Evolutionary conservation across 1,140 invertebrate species (phyloP).

Genomic region (Drosophila orena): DNA sequence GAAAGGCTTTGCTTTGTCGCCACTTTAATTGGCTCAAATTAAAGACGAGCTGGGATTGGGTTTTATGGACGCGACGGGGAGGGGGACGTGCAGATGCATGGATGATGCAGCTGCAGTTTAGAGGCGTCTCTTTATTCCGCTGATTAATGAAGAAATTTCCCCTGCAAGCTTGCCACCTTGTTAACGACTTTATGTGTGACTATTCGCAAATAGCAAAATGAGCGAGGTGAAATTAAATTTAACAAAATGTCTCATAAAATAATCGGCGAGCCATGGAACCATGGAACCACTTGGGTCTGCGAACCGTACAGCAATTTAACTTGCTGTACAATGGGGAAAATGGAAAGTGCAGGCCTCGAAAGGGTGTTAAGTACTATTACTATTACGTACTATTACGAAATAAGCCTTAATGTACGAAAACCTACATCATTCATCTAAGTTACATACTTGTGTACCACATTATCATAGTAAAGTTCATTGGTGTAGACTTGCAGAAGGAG

Average conservation of each 20-base stretch:
- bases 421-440: no score
- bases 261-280: slow-evolving; percentile 18
- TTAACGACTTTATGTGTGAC: slow-evolving; percentile 50
- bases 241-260: slow-evolving; percentile 61
- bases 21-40: slow-evolving; percentile 61
- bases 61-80: neutral
- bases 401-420: no score
- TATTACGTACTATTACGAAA: neutral
- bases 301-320: neutral
- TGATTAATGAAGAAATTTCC: slow-evolving; percentile 71
- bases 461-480: no score
- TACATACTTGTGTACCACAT: no score
- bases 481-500: no score
- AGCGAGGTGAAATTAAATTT: slow-evolving; percentile 54
- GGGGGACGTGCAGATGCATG: neutral
- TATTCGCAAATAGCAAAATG: slow-evolving; percentile 26
- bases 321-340: slow-evolving; percentile 3
- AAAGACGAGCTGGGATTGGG: slow-evolving; percentile 40
- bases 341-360: slow-evolving; percentile 17
- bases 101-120: neutral
- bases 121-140: slow-evolving; percentile 41
- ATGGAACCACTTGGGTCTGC: neutral
- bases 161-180: slow-evolving; percentile 37
- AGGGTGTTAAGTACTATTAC: slow-evolving; percentile 3
- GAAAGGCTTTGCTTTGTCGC: slow-evolving; percentile 48